Base-by-base conservation (phyloP, 1,140 invertebrate genomes). In the Globodera ellingtonae region DNA sequence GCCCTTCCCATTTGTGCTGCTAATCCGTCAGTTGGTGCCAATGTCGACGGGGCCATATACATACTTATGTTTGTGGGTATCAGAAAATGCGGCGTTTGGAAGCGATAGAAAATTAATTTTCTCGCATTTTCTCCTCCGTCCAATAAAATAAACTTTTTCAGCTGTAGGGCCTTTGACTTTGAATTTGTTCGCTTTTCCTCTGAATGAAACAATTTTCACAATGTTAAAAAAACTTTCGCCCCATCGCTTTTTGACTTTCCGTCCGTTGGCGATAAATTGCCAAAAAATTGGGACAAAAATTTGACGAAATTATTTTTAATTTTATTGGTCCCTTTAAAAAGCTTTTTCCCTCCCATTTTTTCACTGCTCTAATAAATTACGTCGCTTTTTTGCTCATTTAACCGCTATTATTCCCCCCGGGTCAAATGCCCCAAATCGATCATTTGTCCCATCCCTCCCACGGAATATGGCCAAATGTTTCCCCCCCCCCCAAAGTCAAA, bases 341-440 rank as follows among this genome's bases (percentile, higher is more conserved):
- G 35, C 24, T 13, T 5, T 77, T 79, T 79, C 8, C 75, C n/a
- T 74, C 18, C 48, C 62, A 6, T 8, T 50, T 47, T 13, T 18
- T 47, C n/a, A 47, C 46, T 46, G 21, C 18, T 35, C 8, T 62
- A 62, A 18, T 62, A 62, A 62, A 15, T 62, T 62, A 18, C 56
- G 56, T 62, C 56, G 15, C 10, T 62, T 62, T 62, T 62, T 62
- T 62, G 56, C 15, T 62, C 56, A 62, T 62, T 62, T 62, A 62
- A 62, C 56, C 56, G 56, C 56, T 13, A 62, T 62, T 62, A 62
- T 62, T 10, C 56, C 56, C 56, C 56, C 56, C 56, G 18, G 56
- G 56, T 62, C 56, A 62, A 62, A 62, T 62, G 56, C 13, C 56
- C 56, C 56, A 62, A 62, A 62, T 62, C 56, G 56, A 62, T 62